Evolutionary conservation across 1,140 invertebrate species (phyloP), one percentile per base, ranked within the genome.

Genomic region (Drosophila hydei): DNA sequence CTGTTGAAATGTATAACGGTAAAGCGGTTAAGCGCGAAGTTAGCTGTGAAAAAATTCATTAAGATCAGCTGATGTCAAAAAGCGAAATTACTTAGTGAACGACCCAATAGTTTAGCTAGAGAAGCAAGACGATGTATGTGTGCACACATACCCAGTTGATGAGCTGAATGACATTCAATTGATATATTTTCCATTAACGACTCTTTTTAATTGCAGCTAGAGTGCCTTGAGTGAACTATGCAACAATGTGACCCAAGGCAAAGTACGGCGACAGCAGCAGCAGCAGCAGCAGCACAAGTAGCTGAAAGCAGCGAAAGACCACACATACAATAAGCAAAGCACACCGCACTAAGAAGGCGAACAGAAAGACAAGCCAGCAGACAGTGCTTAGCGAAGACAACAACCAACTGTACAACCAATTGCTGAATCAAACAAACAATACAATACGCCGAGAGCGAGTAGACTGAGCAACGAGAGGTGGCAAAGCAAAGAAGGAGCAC

Each of bases 221-320:
- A 62, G 80, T 61, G 75, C 64, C 55, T 72, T 45, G 42, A 52
- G 69, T 52, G 42, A 51, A 56, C 43, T 65, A 71, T 80, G 81
- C 77, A 77, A 77, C 77, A 75, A 85, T 85, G 83, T 85, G 71
- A 87, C 60, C 68, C 54, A 50, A 47, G 43, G 40, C 68, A 55
- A 54, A 52, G 40, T 36, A 51, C 68, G 64, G 52, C 38, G 40
- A 51, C 27, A 63, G 47, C 61, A 62, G 40, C 23, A 54, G 42
- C 4, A 51, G 27, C 0, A 33, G 16, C 45, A 40, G 21, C 43
- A 36, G 19, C 56, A n/a, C n/a, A 9, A 51, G 27, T 2, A 33
- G 16, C 45, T 51, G 16, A 23, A 33, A 40, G 21, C 43, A 36
- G 19, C 56, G 30, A 71, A n/a, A n/a, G n/a, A n/a, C n/a, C n/a